These are phyloP conservation scores for Pseudopodoces humilis DNA, from an alignment of 2,113 vertebrate genomes.

Conservation along the genomic window DNA sequence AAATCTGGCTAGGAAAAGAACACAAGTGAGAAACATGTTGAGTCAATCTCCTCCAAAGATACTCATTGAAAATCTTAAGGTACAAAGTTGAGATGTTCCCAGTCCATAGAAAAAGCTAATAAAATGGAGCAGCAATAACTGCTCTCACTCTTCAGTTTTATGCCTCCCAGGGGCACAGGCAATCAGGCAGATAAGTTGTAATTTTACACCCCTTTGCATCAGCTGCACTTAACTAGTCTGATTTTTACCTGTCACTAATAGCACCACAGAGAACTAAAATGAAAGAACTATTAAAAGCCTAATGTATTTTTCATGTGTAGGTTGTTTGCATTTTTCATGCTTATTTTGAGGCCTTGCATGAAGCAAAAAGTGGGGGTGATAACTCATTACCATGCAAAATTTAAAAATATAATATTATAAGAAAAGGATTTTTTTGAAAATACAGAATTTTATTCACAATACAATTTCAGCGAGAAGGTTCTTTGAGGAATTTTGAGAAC, in stretches of 20 bases:
- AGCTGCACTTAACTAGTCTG: slow-evolving; percentile 11
- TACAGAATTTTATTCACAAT: neutral
- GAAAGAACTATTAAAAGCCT: slow-evolving; percentile 17
- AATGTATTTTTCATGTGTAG: slow-evolving; percentile 27
- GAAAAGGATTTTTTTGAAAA: neutral
- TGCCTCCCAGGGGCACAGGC: neutral
- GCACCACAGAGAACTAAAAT: slow-evolving; percentile 9
- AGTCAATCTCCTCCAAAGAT: slow-evolving; percentile 5
- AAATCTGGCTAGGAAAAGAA: neutral
- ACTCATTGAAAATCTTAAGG: neutral
- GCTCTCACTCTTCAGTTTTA: neutral
- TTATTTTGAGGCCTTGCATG: slow-evolving; percentile 19
- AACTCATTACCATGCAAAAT: slow-evolving; percentile 9
- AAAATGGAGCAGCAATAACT: neutral
- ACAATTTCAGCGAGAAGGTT: neutral
- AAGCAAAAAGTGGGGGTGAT: neutral
- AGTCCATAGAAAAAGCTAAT: neutral
- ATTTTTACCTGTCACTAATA: slow-evolving; percentile 46
- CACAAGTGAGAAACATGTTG: neutral
- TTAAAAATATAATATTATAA: neutral
- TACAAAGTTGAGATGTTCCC: neutral
- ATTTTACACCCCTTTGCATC: slow-evolving; percentile 21
- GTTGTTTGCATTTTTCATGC: slow-evolving; percentile 39
- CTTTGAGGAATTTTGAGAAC: neutral
- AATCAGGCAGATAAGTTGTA: neutral